These are phyloP conservation scores for Cryptus viduatorius DNA, from an alignment of 2,888 invertebrate species.

Conservation along the genomic window DNA sequence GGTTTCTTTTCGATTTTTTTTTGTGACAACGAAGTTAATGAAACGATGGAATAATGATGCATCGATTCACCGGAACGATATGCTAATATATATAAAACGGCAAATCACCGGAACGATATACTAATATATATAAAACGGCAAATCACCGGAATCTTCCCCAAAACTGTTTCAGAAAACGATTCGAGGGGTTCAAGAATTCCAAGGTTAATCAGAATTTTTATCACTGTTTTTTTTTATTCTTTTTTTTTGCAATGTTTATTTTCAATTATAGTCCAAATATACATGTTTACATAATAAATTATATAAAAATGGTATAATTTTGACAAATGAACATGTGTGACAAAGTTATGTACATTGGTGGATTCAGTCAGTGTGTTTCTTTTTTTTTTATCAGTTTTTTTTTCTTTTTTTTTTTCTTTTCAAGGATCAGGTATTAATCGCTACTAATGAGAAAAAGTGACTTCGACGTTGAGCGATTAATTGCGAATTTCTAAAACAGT, in stretches of 20 bases:
- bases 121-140: conserved; percentile 42
- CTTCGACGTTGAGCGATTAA: conserved; percentile 76
- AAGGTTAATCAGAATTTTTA: conserved; percentile 71
- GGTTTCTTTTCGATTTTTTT: conserved; percentile 31
- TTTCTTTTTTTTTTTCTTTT: conserved; percentile 11
- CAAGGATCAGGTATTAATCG: conserved; percentile 64
- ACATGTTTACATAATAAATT: conserved; percentile 84
- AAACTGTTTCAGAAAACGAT: conserved; percentile 83
- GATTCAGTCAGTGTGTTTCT: conserved; percentile 79
- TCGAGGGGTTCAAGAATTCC: conserved; percentile 72
- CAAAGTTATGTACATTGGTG: conserved; percentile 83
- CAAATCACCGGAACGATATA: conserved; percentile 71
- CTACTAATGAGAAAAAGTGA: conserved; percentile 64
- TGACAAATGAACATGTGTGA: conserved; percentile 81
- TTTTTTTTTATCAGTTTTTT: conserved; percentile 19
- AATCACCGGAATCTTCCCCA: conserved; percentile 81
- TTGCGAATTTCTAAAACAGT: conserved; percentile 83
- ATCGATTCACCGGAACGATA: conserved; percentile 67
- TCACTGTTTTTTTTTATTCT: conserved; percentile 67
- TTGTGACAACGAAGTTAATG: conserved; percentile 64
- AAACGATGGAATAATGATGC: conserved; percentile 64
- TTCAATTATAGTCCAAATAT: conserved; percentile 84
- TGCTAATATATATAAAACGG: conserved; percentile 24
- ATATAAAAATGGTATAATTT: conserved; percentile 84
- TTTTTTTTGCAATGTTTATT: conserved; percentile 83